These are phyloP conservation scores for Seriola rivoliana DNA, from an alignment of 2,113 vertebrate genomes.

Conservation along the genomic window DNA sequence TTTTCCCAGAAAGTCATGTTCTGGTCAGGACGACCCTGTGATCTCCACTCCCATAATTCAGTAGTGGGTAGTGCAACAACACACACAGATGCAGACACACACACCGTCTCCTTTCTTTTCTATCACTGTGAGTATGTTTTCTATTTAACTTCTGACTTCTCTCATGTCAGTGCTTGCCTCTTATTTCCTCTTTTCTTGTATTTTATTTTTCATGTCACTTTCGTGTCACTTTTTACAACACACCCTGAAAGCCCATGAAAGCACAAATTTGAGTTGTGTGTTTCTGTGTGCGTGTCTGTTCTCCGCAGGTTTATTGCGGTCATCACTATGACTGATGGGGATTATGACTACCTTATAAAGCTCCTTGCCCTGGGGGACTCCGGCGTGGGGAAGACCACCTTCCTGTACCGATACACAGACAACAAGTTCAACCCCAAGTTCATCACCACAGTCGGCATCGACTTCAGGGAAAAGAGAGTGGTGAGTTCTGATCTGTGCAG, in stretches of 20 bases:
- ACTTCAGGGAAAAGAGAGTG: conserved; percentile 98
- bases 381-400: conserved; percentile 95
- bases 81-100: not conserved
- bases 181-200: not conserved
- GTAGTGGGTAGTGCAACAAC: not conserved
- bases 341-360: conserved; percentile 98
- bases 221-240: not conserved
- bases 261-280: not conserved
- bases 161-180: not conserved
- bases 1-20: conserved; percentile 52
- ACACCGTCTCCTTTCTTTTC: not conserved
- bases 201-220: not conserved
- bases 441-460: conserved; percentile 97
- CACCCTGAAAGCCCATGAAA: not conserved
- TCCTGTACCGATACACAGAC: conserved; percentile 95
- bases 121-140: not conserved
- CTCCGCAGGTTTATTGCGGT: conserved; percentile 82
- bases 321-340: conserved; percentile 97
- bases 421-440: conserved; percentile 98
- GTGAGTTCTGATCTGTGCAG: conserved; percentile 72
- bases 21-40: conserved; percentile 18
- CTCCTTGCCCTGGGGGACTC: conserved; percentile 96
- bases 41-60: conserved; percentile 44
- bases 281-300: conserved; percentile 16
- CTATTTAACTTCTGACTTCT: not conserved